phyloP scores from a whole-genome alignment of 2,888 invertebrate genomes.

The Eupithecia exiguata region DNA sequence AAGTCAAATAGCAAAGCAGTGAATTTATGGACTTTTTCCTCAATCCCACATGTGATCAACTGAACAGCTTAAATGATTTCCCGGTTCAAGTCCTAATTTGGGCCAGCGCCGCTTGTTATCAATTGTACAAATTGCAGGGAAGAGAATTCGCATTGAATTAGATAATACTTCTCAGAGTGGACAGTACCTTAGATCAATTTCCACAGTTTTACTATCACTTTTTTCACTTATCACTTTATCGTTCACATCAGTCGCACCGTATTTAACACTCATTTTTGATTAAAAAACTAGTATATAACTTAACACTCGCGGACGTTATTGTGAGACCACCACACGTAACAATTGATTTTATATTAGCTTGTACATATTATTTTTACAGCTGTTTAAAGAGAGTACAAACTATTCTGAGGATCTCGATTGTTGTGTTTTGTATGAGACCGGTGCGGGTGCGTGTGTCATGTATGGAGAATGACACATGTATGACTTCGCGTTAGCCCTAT shows the following conservation, averaged over 20 bases:
- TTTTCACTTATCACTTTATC: slow-evolving; percentile 57
- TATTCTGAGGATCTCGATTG: slow-evolving; percentile 35
- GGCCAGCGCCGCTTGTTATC: slow-evolving; percentile 45
- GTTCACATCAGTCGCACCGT: slow-evolving; percentile 69
- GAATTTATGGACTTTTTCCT: slow-evolving; percentile 41
- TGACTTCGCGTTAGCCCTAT: slow-evolving; percentile 61
- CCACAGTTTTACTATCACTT: slow-evolving; percentile 54
- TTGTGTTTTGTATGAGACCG: slow-evolving; percentile 34
- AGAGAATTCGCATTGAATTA: slow-evolving; percentile 50
- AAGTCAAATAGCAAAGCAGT: not conserved
- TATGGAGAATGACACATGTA: slow-evolving; percentile 65
- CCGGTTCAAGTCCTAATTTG: slow-evolving; percentile 56
- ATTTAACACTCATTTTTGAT: slow-evolving; percentile 67
- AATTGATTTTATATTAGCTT: slow-evolving; percentile 28
- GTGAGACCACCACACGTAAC: slow-evolving; percentile 28
- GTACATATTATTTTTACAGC: slow-evolving; percentile 47
- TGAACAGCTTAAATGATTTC: slow-evolving; percentile 48
- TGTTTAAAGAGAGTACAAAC: slow-evolving; percentile 47
- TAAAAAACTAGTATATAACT: not conserved
- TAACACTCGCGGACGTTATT: slow-evolving; percentile 23
- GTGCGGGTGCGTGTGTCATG: slow-evolving; percentile 70
- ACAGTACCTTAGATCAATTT: slow-evolving; percentile 66
- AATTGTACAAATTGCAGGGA: slow-evolving; percentile 64
- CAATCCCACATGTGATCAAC: slow-evolving; percentile 39
- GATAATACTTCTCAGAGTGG: slow-evolving; percentile 43